Percentiles rank a stretch among this genome's conserved stretches.
These are phyloP conservation scores for Sebastes taczanowskii DNA, from an alignment of 2,797 vertebrate genomes.

Conservation along the genomic window DNA sequence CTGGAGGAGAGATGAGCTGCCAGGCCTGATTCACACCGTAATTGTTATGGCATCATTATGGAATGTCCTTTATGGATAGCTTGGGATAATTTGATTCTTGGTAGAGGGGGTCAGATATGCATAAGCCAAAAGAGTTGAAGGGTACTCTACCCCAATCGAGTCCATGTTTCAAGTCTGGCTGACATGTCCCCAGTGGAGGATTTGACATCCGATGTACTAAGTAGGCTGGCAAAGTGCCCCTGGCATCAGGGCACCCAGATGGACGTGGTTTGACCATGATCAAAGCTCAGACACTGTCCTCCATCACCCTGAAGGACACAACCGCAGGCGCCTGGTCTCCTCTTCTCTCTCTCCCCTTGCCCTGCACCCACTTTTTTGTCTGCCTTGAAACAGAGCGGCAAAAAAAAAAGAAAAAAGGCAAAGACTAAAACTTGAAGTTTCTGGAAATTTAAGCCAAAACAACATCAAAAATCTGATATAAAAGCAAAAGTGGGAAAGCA, in stretches of 20 bases:
- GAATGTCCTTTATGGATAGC: constrained; percentile 52
- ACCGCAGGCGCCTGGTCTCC: constrained; percentile 34
- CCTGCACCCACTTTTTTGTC: constrained; percentile 24
- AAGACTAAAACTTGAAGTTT: constrained; percentile 41
- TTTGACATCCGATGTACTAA: constrained; percentile 72
- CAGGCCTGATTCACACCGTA: constrained; percentile 53
- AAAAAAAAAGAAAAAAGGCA: constrained; percentile 32
- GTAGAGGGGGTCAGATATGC: constrained; percentile 57
- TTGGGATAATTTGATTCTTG: constrained; percentile 54
- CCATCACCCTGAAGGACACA: constrained; percentile 77
- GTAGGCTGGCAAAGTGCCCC: constrained; percentile 72
- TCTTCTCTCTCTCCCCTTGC: not conserved
- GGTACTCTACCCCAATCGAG: constrained; percentile 52
- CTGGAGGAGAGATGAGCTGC: constrained; percentile 69
- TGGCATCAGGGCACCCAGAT: constrained; percentile 77
- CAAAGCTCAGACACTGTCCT: constrained; percentile 75
- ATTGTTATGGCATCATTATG: constrained; percentile 66
- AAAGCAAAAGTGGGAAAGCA: constrained; percentile 51
- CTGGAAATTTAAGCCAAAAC: constrained; percentile 51
- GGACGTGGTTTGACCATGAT: constrained; percentile 75
- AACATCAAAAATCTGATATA: constrained; percentile 61
- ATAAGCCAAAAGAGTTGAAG: constrained; percentile 67
- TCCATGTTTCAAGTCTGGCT: constrained; percentile 66
- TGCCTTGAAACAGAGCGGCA: constrained; percentile 19
- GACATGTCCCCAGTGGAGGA: constrained; percentile 72